Base-by-base conservation (phyloP, 2,797 vertebrate genomes). In the Dallia pectoralis region DNA sequence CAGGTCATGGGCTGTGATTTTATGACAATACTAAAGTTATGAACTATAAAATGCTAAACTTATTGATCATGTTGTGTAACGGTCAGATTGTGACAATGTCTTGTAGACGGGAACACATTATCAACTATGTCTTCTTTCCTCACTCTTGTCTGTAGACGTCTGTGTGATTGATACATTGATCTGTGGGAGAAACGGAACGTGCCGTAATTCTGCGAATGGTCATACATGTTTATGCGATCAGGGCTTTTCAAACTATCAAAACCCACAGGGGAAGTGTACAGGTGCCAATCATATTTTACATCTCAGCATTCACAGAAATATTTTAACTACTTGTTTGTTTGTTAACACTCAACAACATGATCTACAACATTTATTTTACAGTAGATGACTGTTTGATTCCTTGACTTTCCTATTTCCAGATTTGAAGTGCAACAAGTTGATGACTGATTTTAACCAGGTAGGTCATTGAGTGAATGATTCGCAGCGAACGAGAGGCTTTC, bases 161-260 rank as follows among this genome's bases (percentile, higher is more conserved):
- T 92, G 89, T 81, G 3, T 6, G 36, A 71, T 81, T 75, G 70
- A 90, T 79, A 70, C 71, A 11, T 82, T 80, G 70, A 82, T 89
- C 70, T 93, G 92, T 33, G 89, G 89, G 22, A 22, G 11, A 83
- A 84, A 85, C 81, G 89, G 89, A 81, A 83, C 73, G 70, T 92
- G 90, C 73, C 73, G 79, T 65, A 72, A 0, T 11, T 74, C 36
- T 69, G 36, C 32, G 66, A 19, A 48, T 0, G 77, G 88, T n/a
- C 72, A 87, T 78, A 70, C 79, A 67, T 93, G 91, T 77, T 36
- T 48, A 5, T 93, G 92, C 64, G 71, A 83, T 0, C 0, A 32
- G 14, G 89, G 91, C 47, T 92, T 83, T 78, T 91, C 86, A 40
- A 89, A 92, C 87, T 91, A 89, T 44, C 81, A 79, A 71, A 74